Evolutionary conservation across 2,113 vertebrate species (phyloP).

Genomic region (Haemorhous mexicanus): DNA sequence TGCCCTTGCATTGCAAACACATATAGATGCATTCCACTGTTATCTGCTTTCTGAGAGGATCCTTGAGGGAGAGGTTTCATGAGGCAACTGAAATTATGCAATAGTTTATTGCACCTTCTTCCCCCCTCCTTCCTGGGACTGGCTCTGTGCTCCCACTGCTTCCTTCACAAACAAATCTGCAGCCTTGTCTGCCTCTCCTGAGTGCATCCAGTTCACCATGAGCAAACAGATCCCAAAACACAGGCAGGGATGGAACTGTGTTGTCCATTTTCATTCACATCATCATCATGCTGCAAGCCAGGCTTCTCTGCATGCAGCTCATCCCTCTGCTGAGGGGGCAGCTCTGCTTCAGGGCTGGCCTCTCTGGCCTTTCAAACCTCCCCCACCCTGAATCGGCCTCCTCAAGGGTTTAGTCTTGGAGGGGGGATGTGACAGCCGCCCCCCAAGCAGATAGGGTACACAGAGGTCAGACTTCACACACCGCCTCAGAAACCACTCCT

Average conservation of each 20-base stretch:
- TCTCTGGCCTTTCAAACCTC: neutral
- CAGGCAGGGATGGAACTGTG: neutral
- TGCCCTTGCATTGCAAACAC: neutral
- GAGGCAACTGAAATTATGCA: neutral
- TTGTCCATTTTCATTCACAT: accelerated
- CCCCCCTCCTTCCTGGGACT: neutral
- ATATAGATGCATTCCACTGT: neutral
- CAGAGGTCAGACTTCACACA: neutral
- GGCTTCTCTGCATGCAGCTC: neutral
- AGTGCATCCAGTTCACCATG: neutral
- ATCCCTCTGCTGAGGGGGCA: neutral
- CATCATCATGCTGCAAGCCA: neutral
- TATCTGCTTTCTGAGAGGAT: neutral
- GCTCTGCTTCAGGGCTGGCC: neutral
- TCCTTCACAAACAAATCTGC: neutral
- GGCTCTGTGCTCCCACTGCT: neutral
- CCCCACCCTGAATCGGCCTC: neutral
- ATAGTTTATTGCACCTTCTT: neutral
- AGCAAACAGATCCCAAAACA: neutral
- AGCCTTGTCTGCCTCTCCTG: neutral
- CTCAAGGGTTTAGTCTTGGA: neutral
- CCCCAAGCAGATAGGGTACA: neutral
- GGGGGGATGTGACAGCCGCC: neutral
- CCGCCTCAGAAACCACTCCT: accelerated
- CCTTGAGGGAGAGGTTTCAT: neutral